Conservation (phyloP, 2,113 vertebrate species). For the Canis aureus region DNA sequence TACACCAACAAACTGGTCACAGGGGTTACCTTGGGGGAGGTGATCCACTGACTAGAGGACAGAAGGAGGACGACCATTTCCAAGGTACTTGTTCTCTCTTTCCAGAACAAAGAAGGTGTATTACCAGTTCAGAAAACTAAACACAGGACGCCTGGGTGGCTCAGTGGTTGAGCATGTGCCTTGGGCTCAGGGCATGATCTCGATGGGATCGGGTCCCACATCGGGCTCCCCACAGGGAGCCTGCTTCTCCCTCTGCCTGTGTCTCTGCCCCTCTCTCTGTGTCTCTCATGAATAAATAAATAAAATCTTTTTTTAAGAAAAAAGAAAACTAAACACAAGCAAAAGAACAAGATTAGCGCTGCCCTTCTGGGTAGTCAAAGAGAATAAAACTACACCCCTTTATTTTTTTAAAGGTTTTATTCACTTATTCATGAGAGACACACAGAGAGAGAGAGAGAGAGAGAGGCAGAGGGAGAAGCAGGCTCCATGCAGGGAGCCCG, state of each 20-base stretch:
- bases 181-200: no score
- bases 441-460: no score
- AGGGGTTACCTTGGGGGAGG: neutral
- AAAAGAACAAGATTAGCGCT: constrained; percentile 51
- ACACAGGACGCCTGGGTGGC: neutral
- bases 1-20: neutral
- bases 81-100: neutral
- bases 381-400: neutral
- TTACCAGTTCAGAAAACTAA: constrained; percentile 17
- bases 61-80: neutral
- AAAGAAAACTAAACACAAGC: neutral
- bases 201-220: no score
- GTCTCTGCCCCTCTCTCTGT: no score
- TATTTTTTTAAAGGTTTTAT: neutral
- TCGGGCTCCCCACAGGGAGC: no score
- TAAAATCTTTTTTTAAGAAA: no score
- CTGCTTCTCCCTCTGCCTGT: no score
- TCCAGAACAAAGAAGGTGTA: constrained; percentile 8
- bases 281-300: no score
- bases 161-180: no score
- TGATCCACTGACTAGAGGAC: neutral
- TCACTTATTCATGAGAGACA: no score
- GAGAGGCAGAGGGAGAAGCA: no score
- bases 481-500: no score
- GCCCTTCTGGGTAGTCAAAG: neutral